Evolutionary conservation across 2,113 vertebrate genomes (phyloP).

Genomic region (Lucifuga dentata): DNA sequence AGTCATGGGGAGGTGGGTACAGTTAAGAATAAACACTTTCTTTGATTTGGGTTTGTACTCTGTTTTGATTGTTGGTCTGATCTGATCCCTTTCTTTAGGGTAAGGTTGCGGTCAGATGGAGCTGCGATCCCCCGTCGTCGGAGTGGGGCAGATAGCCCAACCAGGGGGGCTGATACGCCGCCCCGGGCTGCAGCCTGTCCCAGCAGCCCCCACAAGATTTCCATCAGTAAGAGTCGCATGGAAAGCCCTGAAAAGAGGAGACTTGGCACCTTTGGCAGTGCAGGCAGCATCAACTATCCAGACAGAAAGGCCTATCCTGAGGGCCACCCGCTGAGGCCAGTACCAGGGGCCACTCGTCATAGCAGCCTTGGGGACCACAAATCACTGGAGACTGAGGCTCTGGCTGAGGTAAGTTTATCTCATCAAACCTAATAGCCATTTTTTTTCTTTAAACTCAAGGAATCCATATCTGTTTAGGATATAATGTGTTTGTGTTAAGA

Average conservation of each 20-base stretch:
- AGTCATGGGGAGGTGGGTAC: slow-evolving; percentile 91
- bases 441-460: too few relatives aligned
- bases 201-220: slow-evolving; percentile 96
- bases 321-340: slow-evolving; percentile 88
- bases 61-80: slow-evolving; percentile 4
- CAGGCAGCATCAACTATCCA: slow-evolving; percentile 94
- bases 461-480: too few relatives aligned
- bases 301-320: slow-evolving; percentile 93
- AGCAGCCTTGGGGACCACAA: slow-evolving; percentile 99
- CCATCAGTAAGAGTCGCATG: slow-evolving; percentile 87
- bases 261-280: slow-evolving; percentile 94
- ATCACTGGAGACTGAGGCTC: slow-evolving; percentile 94
- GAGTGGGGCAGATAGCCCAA: slow-evolving; percentile 91
- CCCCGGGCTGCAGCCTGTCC: slow-evolving; percentile 95
- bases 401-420: slow-evolving; percentile 88
- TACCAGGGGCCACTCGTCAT: slow-evolving; percentile 92
- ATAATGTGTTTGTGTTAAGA: too few relatives aligned
- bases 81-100: slow-evolving; percentile 78
- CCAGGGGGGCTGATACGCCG: slow-evolving; percentile 92
- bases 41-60: background rate
- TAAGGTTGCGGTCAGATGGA: slow-evolving; percentile 93
- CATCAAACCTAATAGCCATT: too few relatives aligned
- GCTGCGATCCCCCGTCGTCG: slow-evolving; percentile 92
- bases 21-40: background rate
- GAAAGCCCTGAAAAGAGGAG: slow-evolving; percentile 97